These are phyloP conservation scores for Muntiacus muntjak DNA, from an alignment of 2,113 vertebrate genomes.

Conservation along the genomic window DNA sequence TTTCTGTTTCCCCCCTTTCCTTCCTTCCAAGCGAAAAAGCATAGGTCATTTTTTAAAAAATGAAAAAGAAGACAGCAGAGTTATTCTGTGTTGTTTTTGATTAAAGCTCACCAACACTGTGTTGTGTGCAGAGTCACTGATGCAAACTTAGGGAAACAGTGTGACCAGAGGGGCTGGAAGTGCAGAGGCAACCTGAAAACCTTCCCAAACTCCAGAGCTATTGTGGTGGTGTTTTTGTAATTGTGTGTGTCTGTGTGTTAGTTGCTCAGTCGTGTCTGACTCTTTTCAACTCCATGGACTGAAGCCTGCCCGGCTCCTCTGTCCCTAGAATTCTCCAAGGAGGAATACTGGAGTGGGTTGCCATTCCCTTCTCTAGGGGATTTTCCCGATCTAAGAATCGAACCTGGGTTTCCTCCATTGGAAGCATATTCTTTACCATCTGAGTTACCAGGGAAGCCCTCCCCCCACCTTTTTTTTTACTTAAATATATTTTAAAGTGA, in stretches of 20 bases:
- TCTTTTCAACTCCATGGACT: neutral
- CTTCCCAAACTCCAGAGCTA: neutral
- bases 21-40: neutral
- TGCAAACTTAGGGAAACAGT: neutral
- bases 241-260: neutral
- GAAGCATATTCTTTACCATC: neutral
- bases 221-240: neutral
- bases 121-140: neutral
- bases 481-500: neutral
- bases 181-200: neutral
- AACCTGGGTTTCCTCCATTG: neutral
- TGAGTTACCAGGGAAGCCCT: neutral
- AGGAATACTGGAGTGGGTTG: neutral
- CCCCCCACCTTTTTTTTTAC: accelerated
- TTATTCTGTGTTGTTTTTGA: neutral
- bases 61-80: neutral
- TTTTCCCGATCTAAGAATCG: neutral
- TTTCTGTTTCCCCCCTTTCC: neutral
- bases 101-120: neutral
- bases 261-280: neutral
- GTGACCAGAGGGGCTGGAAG: neutral
- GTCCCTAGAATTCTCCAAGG: neutral
- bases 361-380: neutral
- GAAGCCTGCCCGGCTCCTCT: neutral
- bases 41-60: neutral